Conservation (phyloP, 2,797 vertebrate species). For the Hylomyscus alleni region DNA sequence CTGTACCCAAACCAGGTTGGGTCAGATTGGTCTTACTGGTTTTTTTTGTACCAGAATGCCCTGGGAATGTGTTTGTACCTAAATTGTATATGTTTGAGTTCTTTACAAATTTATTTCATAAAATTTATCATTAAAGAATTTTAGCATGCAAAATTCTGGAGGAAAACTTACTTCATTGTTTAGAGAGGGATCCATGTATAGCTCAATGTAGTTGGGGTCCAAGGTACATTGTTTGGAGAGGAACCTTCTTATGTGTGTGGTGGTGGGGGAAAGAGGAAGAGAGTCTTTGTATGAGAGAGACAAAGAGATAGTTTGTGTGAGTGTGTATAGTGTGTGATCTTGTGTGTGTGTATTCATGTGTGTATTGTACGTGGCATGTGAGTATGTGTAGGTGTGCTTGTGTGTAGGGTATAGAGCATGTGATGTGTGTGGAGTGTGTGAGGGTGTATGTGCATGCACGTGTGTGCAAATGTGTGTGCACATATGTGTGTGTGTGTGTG, state of each 20-base stretch:
- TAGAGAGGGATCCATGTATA: neutral
- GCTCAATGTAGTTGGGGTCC: neutral
- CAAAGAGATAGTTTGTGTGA: neutral
- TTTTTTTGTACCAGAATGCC: neutral
- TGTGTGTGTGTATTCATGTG: neutral
- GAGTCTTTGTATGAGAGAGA: neutral
- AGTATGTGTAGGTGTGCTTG: neutral
- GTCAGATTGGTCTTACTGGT: neutral
- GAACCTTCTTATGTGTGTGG: too few species aligned
- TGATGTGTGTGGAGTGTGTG: neutral
- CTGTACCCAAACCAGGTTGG: neutral
- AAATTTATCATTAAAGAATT: neutral
- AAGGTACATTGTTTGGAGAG: neutral
- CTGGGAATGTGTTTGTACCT: neutral
- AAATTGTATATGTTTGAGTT: neutral
- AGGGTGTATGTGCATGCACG: neutral
- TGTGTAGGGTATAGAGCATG: neutral
- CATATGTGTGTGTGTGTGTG: neutral
- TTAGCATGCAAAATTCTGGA: neutral
- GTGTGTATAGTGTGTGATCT: neutral
- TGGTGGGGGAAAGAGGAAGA: neutral
- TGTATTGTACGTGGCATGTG: too few species aligned
- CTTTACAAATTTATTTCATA: neutral
- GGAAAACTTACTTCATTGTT: neutral
- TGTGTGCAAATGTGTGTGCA: too few species aligned